phyloP scores from a whole-genome alignment of 2,888 invertebrate species.

The Cataglyphis livida region DNA sequence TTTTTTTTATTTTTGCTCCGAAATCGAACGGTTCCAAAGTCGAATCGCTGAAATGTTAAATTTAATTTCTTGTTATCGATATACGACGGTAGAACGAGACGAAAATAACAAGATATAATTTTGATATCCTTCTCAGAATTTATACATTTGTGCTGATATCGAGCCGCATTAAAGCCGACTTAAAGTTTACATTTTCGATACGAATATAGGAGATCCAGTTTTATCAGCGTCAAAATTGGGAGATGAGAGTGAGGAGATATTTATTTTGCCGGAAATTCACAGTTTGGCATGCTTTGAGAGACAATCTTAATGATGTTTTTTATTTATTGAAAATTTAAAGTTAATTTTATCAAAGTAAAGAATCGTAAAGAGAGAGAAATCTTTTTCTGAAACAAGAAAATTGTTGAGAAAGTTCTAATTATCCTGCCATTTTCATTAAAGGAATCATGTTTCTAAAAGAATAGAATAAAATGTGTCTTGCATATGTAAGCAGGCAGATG shows the following conservation, averaged over 20 bases:
- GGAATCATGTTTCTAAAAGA: background rate
- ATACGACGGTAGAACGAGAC: background rate
- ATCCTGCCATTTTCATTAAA: background rate
- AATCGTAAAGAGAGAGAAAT: background rate
- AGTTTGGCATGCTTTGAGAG: background rate
- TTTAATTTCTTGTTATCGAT: constrained; percentile 3
- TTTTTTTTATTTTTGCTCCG: background rate
- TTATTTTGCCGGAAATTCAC: background rate
- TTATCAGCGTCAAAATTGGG: background rate
- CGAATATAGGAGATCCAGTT: background rate
- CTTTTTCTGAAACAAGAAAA: background rate
- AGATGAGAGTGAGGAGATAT: background rate
- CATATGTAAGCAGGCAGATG: constrained; percentile 21
- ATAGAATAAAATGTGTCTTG: background rate
- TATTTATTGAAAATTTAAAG: background rate
- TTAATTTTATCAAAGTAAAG: background rate
- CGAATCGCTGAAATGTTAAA: constrained; percentile 9
- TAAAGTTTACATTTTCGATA: background rate
- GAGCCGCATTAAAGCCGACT: background rate
- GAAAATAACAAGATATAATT: background rate
- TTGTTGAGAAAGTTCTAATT: constrained; percentile 1
- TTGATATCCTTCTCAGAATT: background rate
- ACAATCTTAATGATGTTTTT: background rate
- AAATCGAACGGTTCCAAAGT: background rate
- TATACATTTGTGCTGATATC: background rate